A percentile compares a stretch with the other conserved stretches of the same genome.
Evolutionary conservation across 2,113 vertebrate genomes (phyloP).

Genomic region (Bungarus multicinctus): DNA sequence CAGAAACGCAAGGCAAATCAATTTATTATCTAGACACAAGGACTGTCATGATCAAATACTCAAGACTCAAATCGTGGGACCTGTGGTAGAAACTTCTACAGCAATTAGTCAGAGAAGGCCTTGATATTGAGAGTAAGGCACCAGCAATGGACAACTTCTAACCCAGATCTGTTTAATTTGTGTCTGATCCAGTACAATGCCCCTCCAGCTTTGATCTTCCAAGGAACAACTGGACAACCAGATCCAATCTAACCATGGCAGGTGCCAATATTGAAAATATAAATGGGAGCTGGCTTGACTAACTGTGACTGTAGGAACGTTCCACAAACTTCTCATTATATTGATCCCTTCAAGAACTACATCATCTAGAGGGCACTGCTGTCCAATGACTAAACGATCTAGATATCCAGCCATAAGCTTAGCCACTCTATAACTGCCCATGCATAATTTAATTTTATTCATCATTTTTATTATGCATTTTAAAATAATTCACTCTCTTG

Average conservation of each 20-base stretch:
- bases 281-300: neutral
- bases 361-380: neutral
- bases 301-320: neutral
- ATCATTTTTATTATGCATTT: neutral
- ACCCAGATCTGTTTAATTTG: neutral
- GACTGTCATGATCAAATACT: neutral
- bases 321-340: neutral
- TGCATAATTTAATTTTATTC: neutral
- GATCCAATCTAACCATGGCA: neutral
- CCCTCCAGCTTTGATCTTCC: neutral
- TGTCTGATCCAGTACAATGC: neutral
- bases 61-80: neutral
- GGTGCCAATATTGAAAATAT: neutral
- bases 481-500: neutral
- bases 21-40: neutral
- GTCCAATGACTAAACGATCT: neutral
- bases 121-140: neutral
- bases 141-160: neutral
- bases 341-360: neutral
- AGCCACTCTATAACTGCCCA: neutral
- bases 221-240: neutral
- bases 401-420: neutral
- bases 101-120: neutral
- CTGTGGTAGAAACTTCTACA: neutral
- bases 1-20: neutral